Conservation (phyloP, 1,140 invertebrate genomes). For the Thaumatotibia leucotreta region DNA sequence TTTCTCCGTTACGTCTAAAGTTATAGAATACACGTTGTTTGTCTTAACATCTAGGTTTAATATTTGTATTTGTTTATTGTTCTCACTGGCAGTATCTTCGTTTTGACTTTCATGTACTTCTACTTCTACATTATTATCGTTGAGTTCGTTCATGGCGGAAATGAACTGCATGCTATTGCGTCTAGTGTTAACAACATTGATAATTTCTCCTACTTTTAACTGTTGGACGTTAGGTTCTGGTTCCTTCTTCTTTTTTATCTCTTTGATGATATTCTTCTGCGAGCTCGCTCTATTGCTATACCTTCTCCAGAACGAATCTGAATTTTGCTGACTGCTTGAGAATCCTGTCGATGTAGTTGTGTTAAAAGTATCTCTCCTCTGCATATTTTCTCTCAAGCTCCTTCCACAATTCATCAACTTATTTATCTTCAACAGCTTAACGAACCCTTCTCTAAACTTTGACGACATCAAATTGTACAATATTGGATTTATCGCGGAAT, state of each 20-base stretch:
- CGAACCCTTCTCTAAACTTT: slow-evolving; percentile 91
- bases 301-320: slow-evolving; percentile 73
- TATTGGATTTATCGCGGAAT: slow-evolving; percentile 93
- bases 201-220: slow-evolving; percentile 68
- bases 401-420: slow-evolving; percentile 65
- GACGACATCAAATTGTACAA: slow-evolving; percentile 95
- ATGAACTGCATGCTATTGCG: slow-evolving; percentile 74
- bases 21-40: slow-evolving; percentile 68
- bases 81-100: slow-evolving; percentile 35
- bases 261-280: slow-evolving; percentile 59
- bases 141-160: slow-evolving; percentile 59
- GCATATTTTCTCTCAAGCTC: slow-evolving; percentile 67
- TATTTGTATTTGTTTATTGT: slow-evolving; percentile 72
- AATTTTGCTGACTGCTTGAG: slow-evolving; percentile 71
- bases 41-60: slow-evolving; percentile 70
- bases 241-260: slow-evolving; percentile 60
- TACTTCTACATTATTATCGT: slow-evolving; percentile 45
- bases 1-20: slow-evolving; percentile 58
- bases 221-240: slow-evolving; percentile 48
- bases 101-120: slow-evolving; percentile 43
- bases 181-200: slow-evolving; percentile 70
- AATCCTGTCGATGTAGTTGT: slow-evolving; percentile 74
- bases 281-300: slow-evolving; percentile 71
- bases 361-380: slow-evolving; percentile 72
- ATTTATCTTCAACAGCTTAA: slow-evolving; percentile 78